phyloP scores from a whole-genome alignment of 2,113 vertebrate species.

The Urocolius indicus region DNA sequence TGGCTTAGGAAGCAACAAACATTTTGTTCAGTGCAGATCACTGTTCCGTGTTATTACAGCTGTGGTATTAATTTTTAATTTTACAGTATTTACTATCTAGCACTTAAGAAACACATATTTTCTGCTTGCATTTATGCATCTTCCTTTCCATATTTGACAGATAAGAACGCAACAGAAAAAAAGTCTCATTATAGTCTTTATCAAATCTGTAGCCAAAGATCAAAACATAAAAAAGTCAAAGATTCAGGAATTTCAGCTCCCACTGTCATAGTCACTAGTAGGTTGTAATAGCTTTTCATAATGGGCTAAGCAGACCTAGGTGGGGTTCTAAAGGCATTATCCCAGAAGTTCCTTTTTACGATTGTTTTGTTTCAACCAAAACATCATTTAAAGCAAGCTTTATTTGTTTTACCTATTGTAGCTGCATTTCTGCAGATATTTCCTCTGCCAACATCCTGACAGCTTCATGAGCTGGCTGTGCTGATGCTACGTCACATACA shows the following conservation, averaged over 20 bases:
- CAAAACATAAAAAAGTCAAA: not conserved
- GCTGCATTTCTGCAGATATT: constrained; percentile 27
- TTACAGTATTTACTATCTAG: not conserved
- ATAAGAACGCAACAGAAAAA: not conserved
- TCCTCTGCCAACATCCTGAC: constrained; percentile 23
- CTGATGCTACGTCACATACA: not conserved
- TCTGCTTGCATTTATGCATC: not conserved
- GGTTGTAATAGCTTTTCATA: not conserved
- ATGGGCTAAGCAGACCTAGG: not conserved
- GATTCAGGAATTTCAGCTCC: not conserved
- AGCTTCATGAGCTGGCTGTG: constrained; percentile 54
- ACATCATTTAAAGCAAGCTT: constrained; percentile 33
- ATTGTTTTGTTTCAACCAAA: not conserved
- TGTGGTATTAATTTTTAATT: not conserved
- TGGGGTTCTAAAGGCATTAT: not conserved
- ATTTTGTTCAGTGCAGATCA: not conserved
- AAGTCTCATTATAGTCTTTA: not conserved
- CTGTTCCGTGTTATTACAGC: not conserved
- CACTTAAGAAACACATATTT: not conserved
- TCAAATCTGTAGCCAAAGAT: not conserved
- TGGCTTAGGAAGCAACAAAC: not conserved
- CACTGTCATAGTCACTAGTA: not conserved
- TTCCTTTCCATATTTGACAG: not conserved
- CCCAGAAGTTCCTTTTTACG: constrained; percentile 27
- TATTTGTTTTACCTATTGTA: constrained; percentile 45